A percentile compares a stretch with the other conserved stretches of the same genome.
phyloP scores from a whole-genome alignment of 1,140 invertebrate species.

The Amyelois transitella region DNA sequence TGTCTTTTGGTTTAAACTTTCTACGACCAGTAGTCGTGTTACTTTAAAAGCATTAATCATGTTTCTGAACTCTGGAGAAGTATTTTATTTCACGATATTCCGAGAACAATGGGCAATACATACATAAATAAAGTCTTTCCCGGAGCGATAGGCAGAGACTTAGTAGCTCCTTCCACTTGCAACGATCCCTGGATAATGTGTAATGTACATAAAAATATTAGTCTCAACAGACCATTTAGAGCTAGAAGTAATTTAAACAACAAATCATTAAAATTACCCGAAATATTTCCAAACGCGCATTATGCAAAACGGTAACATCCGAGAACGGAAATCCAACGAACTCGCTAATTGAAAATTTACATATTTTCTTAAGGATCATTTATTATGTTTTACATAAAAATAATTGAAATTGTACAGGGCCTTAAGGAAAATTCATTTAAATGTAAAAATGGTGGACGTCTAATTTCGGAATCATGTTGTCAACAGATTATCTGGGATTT shows the following conservation, averaged over 20 bases:
- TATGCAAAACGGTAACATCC: constrained; percentile 1
- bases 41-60: no score
- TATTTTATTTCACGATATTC: no score
- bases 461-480: constrained; percentile 51
- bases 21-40: no score
- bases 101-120: no score
- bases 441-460: constrained; percentile 31
- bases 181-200: no score
- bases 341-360: constrained; percentile 6
- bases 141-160: no score
- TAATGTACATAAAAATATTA: no score
- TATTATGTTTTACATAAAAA: constrained; percentile 7
- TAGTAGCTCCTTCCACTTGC: no score
- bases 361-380: constrained; percentile 5
- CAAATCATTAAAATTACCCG: neutral
- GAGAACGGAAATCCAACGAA: constrained; percentile 1
- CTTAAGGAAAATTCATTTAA: constrained; percentile 24
- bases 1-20: no score
- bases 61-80: no score
- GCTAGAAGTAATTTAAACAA: constrained; percentile 14
- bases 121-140: no score
- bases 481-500: constrained; percentile 48
- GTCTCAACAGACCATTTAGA: no score
- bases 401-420: neutral
- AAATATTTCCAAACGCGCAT: neutral